These are phyloP conservation scores for Zosterops borbonicus DNA, from an alignment of 2,113 vertebrate genomes.

Conservation along the genomic window DNA sequence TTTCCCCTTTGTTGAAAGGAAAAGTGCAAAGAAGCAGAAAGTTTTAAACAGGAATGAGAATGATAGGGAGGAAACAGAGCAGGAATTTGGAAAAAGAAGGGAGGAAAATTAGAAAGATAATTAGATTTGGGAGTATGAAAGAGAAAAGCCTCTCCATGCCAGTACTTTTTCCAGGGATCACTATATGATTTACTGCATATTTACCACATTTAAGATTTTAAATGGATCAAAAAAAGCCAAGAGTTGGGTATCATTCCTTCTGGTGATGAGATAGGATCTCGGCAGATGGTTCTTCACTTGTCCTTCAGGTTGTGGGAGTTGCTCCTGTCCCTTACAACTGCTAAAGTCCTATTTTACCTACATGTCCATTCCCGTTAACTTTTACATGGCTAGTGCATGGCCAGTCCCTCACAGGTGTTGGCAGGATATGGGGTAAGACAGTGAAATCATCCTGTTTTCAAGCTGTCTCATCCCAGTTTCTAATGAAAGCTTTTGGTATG, in stretches of 20 bases:
- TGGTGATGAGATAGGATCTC: not conserved
- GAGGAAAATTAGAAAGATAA: not conserved
- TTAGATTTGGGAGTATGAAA: not conserved
- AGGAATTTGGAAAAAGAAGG: not conserved
- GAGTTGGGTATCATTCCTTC: not conserved
- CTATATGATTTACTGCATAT: not conserved
- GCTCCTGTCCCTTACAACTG: not conserved
- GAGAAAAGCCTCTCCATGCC: not conserved
- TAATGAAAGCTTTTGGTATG: not conserved
- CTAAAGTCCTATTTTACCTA: not conserved
- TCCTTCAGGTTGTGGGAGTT: fast-evolving
- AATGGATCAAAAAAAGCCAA: not conserved
- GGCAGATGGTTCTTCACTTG: not conserved
- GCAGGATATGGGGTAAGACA: not conserved
- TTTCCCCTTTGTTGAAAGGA: not conserved
- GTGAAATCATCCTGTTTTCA: not conserved
- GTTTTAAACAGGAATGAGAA: not conserved
- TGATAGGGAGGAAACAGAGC: not conserved
- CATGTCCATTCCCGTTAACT: not conserved
- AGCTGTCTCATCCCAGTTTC: not conserved
- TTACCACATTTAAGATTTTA: not conserved
- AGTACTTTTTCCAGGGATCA: not conserved
- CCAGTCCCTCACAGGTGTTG: not conserved
- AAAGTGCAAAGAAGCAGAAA: not conserved
- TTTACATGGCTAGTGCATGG: not conserved